phyloP scores from a whole-genome alignment of 2,113 vertebrate genomes.

The Paradoxurus hermaphroditus region DNA sequence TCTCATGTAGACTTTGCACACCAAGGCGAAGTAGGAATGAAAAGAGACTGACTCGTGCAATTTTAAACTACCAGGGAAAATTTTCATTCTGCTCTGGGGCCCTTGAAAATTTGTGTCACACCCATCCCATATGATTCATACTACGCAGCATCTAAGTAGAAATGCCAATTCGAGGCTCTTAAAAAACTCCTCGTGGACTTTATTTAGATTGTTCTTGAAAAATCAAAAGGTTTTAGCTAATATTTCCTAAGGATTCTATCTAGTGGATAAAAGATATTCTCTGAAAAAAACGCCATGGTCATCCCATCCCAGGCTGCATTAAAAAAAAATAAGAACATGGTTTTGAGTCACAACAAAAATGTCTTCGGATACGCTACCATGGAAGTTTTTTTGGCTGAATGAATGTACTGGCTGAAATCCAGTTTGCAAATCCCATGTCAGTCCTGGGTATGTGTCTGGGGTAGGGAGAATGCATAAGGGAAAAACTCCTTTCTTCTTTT shows the following conservation, averaged over 20 bases:
- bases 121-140: not conserved
- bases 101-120: constrained; percentile 23
- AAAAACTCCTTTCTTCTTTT: constrained; percentile 41
- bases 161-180: not conserved
- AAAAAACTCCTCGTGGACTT: not conserved
- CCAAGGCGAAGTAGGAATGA: not conserved
- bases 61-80: constrained; percentile 32
- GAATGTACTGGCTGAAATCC: constrained; percentile 58
- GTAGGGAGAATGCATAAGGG: not conserved
- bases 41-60: not conserved
- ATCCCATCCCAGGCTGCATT: not conserved
- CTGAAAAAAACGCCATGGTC: not conserved
- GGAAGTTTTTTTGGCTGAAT: constrained; percentile 44
- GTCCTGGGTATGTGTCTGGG: constrained; percentile 30
- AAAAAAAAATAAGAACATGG: constrained; percentile 14
- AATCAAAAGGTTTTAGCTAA: constrained; percentile 18
- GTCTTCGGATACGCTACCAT: constrained; percentile 16
- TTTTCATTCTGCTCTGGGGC: constrained; percentile 15
- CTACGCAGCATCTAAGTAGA: not conserved
- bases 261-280: constrained; percentile 2
- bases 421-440: constrained; percentile 46
- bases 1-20: not conserved
- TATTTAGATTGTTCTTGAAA: constrained; percentile 1
- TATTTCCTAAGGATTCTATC: constrained; percentile 24
- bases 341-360: constrained; percentile 37